These are phyloP conservation scores for Carterocephalus palaemon DNA, from an alignment of 2,888 invertebrate species.

Conservation along the genomic window DNA sequence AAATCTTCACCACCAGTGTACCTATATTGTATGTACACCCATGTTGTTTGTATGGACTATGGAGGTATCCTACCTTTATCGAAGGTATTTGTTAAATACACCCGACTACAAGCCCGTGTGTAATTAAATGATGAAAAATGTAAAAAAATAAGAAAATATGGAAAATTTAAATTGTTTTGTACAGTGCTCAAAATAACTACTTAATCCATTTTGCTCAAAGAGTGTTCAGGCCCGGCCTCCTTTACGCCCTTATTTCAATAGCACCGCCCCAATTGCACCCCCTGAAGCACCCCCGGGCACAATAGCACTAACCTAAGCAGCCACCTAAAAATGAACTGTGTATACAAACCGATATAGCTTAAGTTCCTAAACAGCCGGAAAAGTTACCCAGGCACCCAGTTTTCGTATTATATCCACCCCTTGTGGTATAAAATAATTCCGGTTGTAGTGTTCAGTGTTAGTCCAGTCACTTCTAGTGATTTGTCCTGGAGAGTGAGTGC, in stretches of 20 bases:
- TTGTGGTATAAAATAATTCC: slow-evolving; percentile 57
- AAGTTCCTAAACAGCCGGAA: slow-evolving; percentile 25
- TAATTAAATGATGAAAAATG: too few relatives aligned
- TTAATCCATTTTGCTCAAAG: slow-evolving; percentile 31
- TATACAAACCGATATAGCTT: slow-evolving; percentile 21
- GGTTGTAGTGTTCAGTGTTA: slow-evolving; percentile 38
- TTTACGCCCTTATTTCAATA: slow-evolving; percentile 39
- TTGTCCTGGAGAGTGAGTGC: not conserved
- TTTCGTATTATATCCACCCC: slow-evolving; percentile 47
- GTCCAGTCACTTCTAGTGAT: slow-evolving; percentile 38
- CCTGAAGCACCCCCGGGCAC: slow-evolving; percentile 37
- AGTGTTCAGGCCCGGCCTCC: slow-evolving; percentile 47
- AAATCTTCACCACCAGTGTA: too few relatives aligned
- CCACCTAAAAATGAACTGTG: slow-evolving; percentile 40
- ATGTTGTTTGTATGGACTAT: too few relatives aligned
- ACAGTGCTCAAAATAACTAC: slow-evolving; percentile 24
- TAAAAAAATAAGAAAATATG: too few relatives aligned
- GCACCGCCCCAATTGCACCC: slow-evolving; percentile 53
- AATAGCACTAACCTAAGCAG: slow-evolving; percentile 14
- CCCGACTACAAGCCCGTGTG: too few relatives aligned
- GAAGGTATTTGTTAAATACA: too few relatives aligned
- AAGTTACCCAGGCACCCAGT: slow-evolving; percentile 31
- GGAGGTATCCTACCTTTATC: too few relatives aligned
- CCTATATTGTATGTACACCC: too few relatives aligned
- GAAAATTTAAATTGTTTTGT: too few relatives aligned